Evolutionary conservation across 2,113 vertebrate species (phyloP).

Genomic region (Amblyornis subalaris): DNA sequence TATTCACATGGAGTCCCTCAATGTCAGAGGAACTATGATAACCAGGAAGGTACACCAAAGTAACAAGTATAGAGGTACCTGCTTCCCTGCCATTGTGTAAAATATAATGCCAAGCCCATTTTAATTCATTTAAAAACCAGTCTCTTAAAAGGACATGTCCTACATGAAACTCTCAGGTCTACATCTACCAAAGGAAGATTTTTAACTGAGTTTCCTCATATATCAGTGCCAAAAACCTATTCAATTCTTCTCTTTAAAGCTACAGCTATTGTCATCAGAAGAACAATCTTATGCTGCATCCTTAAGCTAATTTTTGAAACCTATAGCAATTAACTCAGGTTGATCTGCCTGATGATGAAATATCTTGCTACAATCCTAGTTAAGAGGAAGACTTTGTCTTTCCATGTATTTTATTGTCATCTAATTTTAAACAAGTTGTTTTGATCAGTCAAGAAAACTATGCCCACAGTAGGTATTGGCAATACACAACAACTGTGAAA

Average conservation of each 20-base stretch:
- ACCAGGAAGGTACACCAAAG: not conserved
- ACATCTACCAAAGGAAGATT: not conserved
- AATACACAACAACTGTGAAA: not conserved
- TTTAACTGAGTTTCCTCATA: not conserved
- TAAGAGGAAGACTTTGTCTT: constrained; percentile 22
- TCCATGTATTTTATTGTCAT: not conserved
- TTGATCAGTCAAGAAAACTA: not conserved
- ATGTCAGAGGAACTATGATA: not conserved
- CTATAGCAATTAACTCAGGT: not conserved
- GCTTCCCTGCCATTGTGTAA: not conserved
- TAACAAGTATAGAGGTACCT: not conserved
- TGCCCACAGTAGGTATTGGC: not conserved
- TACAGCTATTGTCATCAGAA: not conserved
- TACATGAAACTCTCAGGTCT: not conserved
- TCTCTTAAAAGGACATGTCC: not conserved
- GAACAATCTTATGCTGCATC: not conserved
- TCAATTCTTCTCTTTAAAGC: not conserved
- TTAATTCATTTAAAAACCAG: not conserved
- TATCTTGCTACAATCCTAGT: not conserved
- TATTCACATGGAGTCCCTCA: not conserved
- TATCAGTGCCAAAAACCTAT: not conserved
- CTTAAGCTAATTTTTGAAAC: constrained; percentile 31
- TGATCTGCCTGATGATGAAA: not conserved
- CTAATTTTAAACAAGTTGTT: not conserved
- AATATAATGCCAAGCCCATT: not conserved